Percentiles rank a stretch among this genome's conserved stretches.
Conservation (phyloP, 2,113 vertebrate species). For the Pongo abelii region DNA sequence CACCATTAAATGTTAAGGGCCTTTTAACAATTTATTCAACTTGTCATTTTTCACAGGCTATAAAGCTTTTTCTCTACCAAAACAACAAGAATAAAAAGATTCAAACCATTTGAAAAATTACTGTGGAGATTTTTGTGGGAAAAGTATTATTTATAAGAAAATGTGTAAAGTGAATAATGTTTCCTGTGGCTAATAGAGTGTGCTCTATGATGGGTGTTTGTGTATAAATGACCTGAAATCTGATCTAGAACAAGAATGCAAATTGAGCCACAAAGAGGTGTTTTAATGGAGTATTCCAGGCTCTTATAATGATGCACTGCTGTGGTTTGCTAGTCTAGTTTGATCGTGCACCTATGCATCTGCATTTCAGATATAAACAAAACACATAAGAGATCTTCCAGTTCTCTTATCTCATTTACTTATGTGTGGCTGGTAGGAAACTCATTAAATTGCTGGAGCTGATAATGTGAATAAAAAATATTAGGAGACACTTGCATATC, state of each 20-base stretch:
- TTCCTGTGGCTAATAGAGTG: background rate
- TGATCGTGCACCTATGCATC: background rate
- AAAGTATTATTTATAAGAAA: background rate
- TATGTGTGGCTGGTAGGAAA: background rate
- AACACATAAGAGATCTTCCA: background rate
- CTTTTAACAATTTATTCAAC: background rate
- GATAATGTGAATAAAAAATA: constrained; percentile 18
- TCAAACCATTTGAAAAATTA: background rate
- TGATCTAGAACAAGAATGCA: background rate
- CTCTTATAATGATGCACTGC: background rate
- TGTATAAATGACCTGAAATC: background rate
- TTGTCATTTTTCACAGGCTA: background rate
- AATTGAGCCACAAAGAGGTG: background rate
- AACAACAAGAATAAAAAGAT: background rate
- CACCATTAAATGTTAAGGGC: background rate
- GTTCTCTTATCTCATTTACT: background rate
- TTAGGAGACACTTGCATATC: background rate
- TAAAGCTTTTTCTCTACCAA: background rate
- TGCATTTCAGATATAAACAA: background rate
- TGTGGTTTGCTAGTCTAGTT: background rate
- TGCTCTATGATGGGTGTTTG: background rate
- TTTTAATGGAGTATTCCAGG: background rate
- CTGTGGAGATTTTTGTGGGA: background rate
- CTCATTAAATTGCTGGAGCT: background rate
- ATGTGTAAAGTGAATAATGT: background rate